Base-by-base conservation (phyloP, 92 coral and sea anemone genomes). In the Micromussa lordhowensis region DNA sequence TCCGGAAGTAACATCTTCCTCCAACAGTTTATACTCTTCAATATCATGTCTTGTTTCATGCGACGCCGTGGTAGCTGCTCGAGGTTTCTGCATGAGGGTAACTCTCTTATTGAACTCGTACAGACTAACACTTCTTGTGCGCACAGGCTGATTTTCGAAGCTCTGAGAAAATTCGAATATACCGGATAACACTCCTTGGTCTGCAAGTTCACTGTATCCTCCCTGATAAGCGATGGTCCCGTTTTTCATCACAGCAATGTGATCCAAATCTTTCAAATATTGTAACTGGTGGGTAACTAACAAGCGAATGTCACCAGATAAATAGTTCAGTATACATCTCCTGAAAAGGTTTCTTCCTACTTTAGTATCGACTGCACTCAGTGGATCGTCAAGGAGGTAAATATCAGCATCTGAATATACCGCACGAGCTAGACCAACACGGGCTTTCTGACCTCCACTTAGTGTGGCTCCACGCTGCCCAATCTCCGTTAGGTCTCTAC, bases 351-450 rank as follows among this genome's bases (percentile, higher is more conserved):
- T 61, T 19, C 54, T 35, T 57, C 84, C 84, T 3, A 80, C 84
- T 31, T 80, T 80, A 14, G 84, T 36, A 28, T 80, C 84, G 32
- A 80, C 84, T 9, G 84, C 84, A 59, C 82, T 79, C 82, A 79
- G 68, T 32, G 82, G 82, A 58, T 79, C 82, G 21, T 79, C 82
- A 17, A 79, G 82, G 2, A 79, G 82, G 19, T 53, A 79, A 21
- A 79, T 79, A 55, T 79, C 69, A 51, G 82, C 69, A 18, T 79
- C 68, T 26, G 82, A 79, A 55, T 79, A 79, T 11, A 79, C 82
- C 30, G 82, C 82, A 19, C 84, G 69, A 54, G 84, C 84, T 61
- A 80, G 34, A 31, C 84, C 71, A 31, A 80, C 84, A 5, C 84
- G 69, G 5, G 84, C 84, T 36, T 80, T 80, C 35, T 80, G 84